Evolutionary conservation across 2,888 invertebrate genomes (phyloP).

Genomic region (Limnephilus rhombicus): DNA sequence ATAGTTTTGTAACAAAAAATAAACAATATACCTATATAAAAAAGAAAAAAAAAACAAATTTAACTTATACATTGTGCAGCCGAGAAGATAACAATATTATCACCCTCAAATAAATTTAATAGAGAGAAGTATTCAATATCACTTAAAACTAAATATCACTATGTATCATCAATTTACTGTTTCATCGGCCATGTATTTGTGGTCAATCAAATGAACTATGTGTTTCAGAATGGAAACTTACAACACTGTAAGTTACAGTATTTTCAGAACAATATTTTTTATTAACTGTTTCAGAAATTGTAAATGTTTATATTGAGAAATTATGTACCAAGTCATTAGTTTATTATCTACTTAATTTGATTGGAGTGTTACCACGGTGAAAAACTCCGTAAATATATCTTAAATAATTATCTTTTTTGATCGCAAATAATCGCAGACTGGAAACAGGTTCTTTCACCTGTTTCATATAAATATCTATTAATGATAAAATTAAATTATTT

Average conservation of each 20-base stretch:
- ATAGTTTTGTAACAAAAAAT: not conserved
- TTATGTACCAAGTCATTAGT: no score
- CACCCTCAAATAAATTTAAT: conserved; percentile 2
- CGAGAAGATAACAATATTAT: not conserved
- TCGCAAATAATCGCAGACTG: conserved; percentile 5
- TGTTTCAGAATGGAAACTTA: not conserved
- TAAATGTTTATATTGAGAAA: no score
- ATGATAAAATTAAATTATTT: not conserved
- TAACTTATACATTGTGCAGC: conserved; percentile 10
- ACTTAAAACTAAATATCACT: conserved; percentile 41
- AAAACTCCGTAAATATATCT: no score
- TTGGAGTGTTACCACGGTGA: not conserved
- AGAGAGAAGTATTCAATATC: conserved; percentile 26
- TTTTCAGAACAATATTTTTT: no score
- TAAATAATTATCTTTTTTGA: conserved; percentile 16
- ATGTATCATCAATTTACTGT: not conserved
- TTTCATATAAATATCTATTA: not conserved
- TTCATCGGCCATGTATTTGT: not conserved
- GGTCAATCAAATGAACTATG: no score
- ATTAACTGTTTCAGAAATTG: not conserved
- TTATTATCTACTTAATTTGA: not conserved
- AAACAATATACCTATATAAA: not conserved
- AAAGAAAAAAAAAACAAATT: not conserved
- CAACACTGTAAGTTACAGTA: not conserved
- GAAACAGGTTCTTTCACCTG: not conserved